phyloP scores from a whole-genome alignment of 1,140 invertebrate species.

The Drosophila sulfurigaster region DNA sequence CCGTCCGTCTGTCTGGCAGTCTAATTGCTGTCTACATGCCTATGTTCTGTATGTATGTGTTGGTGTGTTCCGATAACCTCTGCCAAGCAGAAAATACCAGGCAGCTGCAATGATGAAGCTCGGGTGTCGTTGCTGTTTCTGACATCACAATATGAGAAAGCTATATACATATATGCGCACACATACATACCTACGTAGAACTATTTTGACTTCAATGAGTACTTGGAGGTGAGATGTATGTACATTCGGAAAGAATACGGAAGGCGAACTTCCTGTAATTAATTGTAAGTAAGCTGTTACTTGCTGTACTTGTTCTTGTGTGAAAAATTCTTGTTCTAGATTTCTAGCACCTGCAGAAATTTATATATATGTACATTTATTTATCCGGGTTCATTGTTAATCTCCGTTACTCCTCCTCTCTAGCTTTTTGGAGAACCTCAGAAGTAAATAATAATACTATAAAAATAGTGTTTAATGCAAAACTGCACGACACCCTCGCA shows the following conservation, averaged over 20 bases:
- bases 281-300: conserved; percentile 48
- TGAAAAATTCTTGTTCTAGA: background rate
- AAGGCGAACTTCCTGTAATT: conserved; percentile 68
- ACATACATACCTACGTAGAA: conserved; percentile 20
- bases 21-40: background rate
- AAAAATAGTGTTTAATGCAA: no score
- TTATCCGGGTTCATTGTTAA: no score
- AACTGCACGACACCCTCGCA: no score
- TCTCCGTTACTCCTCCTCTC: no score
- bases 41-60: conserved; percentile 18
- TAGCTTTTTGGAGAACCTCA: no score
- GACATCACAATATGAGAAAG: conserved; percentile 8
- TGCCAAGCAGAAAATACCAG: conserved; percentile 34
- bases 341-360: conserved; percentile 14
- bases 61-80: conserved; percentile 54
- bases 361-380: background rate
- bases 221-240: conserved; percentile 15
- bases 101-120: conserved; percentile 64
- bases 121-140: conserved; percentile 53
- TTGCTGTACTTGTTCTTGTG: conserved; percentile 11
- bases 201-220: conserved; percentile 15
- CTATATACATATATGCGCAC: conserved; percentile 11
- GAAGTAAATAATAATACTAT: no score
- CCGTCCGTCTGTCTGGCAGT: no score
- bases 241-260: conserved; percentile 30